These are phyloP conservation scores for Limnodromus scolopaceus DNA, from an alignment of 2,797 vertebrate species.

Conservation along the genomic window DNA sequence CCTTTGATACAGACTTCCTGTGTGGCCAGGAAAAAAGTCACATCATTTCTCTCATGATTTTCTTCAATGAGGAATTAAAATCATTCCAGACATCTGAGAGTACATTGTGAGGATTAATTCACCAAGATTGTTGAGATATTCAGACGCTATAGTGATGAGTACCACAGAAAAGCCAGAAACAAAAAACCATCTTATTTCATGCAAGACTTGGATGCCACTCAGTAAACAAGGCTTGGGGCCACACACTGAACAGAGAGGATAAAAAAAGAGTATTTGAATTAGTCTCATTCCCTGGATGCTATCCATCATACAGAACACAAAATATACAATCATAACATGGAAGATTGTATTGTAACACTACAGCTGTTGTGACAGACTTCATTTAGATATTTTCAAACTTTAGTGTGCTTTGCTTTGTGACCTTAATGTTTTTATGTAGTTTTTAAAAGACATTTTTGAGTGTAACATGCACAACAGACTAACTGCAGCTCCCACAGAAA, in stretches of 20 bases:
- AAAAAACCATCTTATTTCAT: slow-evolving; percentile 50
- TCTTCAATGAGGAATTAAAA: slow-evolving; percentile 41
- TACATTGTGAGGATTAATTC: slow-evolving; percentile 44
- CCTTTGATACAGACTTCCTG: not conserved
- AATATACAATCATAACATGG: slow-evolving; percentile 62
- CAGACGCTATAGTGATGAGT: slow-evolving; percentile 42
- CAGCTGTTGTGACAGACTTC: slow-evolving; percentile 63
- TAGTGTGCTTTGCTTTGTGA: slow-evolving; percentile 22
- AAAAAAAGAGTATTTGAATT: slow-evolving; percentile 60
- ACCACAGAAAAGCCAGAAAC: slow-evolving; percentile 59
- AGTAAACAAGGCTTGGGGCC: slow-evolving; percentile 68
- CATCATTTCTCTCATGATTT: not conserved
- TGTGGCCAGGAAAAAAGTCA: not conserved
- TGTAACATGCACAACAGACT: not conserved
- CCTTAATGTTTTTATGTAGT: slow-evolving; percentile 34
- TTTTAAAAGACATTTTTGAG: slow-evolving; percentile 19
- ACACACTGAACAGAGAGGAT: slow-evolving; percentile 59
- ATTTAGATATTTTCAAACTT: slow-evolving; percentile 51
- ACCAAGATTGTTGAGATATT: slow-evolving; percentile 37
- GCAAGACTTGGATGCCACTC: slow-evolving; percentile 57
- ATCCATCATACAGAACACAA: slow-evolving; percentile 58
- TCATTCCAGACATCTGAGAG: slow-evolving; percentile 26
- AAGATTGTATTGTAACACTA: slow-evolving; percentile 63
- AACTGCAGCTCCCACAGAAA: not conserved
- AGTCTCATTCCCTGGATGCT: slow-evolving; percentile 51